Percentiles rank a stretch among this genome's conserved stretches.
Evolutionary conservation across 37 sponge, comb jelly and placozoan genomes (phyloP).

Genomic region (Geodia barretti): DNA sequence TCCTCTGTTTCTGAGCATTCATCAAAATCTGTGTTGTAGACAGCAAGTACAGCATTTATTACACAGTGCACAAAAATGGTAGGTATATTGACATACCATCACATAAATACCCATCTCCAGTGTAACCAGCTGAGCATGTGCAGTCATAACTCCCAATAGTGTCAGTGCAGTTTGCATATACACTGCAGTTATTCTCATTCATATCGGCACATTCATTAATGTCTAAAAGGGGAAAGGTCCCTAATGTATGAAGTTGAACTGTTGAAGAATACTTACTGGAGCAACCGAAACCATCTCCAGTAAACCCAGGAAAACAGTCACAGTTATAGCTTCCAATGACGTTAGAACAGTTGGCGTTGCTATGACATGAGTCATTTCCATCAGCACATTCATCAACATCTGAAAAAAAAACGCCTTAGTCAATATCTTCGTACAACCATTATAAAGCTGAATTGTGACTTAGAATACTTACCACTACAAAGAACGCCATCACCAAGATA

Average conservation of each 20-base stretch:
- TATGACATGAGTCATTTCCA: background rate
- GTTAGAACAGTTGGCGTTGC: conserved; percentile 27
- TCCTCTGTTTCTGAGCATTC: background rate
- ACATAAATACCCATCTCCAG: conserved; percentile 14
- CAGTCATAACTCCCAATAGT: conserved; percentile 14
- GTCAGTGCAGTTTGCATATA: conserved; percentile 20
- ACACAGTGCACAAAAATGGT: too few relatives aligned
- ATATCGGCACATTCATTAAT: conserved; percentile 1
- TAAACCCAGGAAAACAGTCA: conserved; percentile 23
- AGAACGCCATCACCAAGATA: background rate
- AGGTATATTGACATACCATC: too few relatives aligned
- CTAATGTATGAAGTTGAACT: too few relatives aligned
- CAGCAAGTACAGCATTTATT: too few relatives aligned
- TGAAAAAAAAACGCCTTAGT: background rate
- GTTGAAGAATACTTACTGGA: too few relatives aligned
- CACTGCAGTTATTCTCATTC: background rate
- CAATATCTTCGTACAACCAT: too few relatives aligned
- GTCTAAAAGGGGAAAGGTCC: background rate
- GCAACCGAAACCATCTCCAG: conserved; percentile 31
- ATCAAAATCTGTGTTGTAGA: conserved; percentile 5
- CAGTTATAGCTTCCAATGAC: conserved; percentile 21
- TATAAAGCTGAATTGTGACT: too few relatives aligned
- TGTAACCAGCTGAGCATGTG: conserved; percentile 12
- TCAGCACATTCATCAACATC: conserved; percentile 49
- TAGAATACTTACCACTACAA: background rate